These are phyloP conservation scores for Leucoptera coffeella DNA, from an alignment of 2,888 invertebrate genomes.

Conservation along the genomic window DNA sequence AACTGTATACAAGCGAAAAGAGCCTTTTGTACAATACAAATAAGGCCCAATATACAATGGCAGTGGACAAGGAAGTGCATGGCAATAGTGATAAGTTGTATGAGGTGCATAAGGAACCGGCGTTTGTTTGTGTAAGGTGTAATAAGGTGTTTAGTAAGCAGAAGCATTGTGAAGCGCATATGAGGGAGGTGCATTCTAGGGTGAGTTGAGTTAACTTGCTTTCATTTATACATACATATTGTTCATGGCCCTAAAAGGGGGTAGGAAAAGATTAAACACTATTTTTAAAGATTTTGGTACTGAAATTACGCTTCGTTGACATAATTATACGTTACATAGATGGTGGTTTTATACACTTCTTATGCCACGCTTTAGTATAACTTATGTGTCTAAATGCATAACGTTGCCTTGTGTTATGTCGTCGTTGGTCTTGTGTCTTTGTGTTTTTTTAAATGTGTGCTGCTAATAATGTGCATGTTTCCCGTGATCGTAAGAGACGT, in stretches of 20 bases:
- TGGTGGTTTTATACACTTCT: not conserved
- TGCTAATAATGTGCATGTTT: too few species aligned
- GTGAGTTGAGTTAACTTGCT: constrained; percentile 9
- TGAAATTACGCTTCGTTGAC: too few species aligned
- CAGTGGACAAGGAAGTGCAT: constrained; percentile 29
- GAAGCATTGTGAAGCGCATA: constrained; percentile 57
- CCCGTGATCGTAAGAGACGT: too few species aligned
- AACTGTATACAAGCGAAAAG: constrained; percentile 35
- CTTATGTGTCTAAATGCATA: too few species aligned
- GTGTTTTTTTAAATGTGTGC: too few species aligned
- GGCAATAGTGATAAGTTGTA: constrained; percentile 27
- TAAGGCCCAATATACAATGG: constrained; percentile 32
- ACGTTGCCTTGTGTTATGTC: too few species aligned
- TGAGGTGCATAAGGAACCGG: constrained; percentile 23
- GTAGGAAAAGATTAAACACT: not conserved
- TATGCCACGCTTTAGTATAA: too few species aligned
- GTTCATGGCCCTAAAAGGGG: too few species aligned
- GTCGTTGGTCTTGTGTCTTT: too few species aligned
- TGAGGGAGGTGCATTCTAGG: constrained; percentile 50
- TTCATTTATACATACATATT: not conserved
- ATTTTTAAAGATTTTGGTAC: too few species aligned
- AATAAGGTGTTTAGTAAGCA: constrained; percentile 57
- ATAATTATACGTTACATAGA: not conserved
- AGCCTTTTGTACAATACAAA: constrained; percentile 20
- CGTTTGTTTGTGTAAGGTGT: constrained; percentile 31